Evolutionary conservation across 35 echinoderm and acorn worm species (phyloP), one percentile per base, ranked within the genome.

Genomic region (Hemicentrotus pulcherrimus): DNA sequence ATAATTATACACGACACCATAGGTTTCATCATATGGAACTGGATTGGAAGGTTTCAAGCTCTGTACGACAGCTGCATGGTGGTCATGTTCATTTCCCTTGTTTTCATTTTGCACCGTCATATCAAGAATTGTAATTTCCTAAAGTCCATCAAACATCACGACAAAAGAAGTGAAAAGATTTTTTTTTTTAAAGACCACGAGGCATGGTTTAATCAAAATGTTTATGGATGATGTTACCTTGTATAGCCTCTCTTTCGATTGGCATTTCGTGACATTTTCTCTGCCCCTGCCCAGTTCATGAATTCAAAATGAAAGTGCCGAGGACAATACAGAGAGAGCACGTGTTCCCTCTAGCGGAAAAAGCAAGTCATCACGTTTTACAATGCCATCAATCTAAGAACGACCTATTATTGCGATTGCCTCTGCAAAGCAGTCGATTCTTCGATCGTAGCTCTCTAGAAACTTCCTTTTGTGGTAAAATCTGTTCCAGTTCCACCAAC

Each of bases 271-370:
- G 65, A 78, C 65, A 78, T 78, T 78, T 78, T n/a, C 22, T 28
- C 65, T 28, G 19, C 61, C 65, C 65, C 65, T 78, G 28, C 65
- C 19, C 65, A 78, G 19, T 78, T 78, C 65, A 78, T 78, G 65
- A 78, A 78, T 78, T 78, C 65, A n/a, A 78, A 18, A 78, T 78
- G n/a, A 78, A 78, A 78, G 65, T 78, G 65, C 65, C 65, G 65
- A 78, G 65, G 65, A 78, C 65, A 78, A 78, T 78, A 78, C 19
- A 22, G n/a, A 28, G 19, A 78, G 65, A 78, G 65, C 65, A 78
- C 65, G 65, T 78, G 65, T 78, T 22, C 65, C 65, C 65, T 78
- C 19, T 4, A 18, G 65, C 28, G 65, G 65, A 78, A 78, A 8
- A 78, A 78, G 65, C 65, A 78, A 78, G 65, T 78, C 65, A 30